Evolutionary conservation across 2,797 vertebrate genomes (phyloP).

Genomic region (Pipistrellus kuhlii): DNA sequence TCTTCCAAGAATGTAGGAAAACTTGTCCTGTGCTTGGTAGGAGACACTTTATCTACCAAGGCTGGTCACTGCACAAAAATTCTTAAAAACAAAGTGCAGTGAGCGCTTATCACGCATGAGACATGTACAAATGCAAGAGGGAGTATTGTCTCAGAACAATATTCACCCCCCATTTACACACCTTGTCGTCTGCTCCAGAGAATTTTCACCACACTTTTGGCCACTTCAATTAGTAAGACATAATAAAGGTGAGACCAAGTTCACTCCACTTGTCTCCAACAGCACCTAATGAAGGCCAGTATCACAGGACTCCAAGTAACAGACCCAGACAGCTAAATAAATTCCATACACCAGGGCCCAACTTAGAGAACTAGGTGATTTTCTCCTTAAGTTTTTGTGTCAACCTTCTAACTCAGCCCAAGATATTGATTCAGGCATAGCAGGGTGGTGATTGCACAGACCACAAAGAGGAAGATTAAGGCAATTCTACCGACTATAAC

Average conservation of each 20-base stretch:
- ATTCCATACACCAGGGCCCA: background rate
- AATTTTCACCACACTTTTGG: background rate
- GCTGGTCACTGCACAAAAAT: background rate
- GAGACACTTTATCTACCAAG: background rate
- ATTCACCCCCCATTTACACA: background rate
- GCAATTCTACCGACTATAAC: background rate
- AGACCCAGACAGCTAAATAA: conserved; percentile 4
- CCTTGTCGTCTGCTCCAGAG: background rate
- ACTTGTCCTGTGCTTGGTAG: background rate
- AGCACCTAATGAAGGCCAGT: background rate
- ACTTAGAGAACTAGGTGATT: background rate
- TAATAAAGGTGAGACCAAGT: conserved; percentile 9
- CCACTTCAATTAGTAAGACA: background rate
- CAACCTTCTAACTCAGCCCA: conserved; percentile 4
- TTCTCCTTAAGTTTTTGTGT: conserved; percentile 24
- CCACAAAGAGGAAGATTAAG: background rate
- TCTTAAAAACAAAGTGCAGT: background rate
- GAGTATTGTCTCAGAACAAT: background rate
- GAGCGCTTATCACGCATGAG: background rate
- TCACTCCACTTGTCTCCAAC: conserved; percentile 11
- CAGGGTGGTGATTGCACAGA: background rate
- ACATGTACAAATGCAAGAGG: conserved; percentile 1
- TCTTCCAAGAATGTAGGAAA: conserved; percentile 15
- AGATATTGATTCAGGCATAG: background rate
- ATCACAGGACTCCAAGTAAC: background rate